Evolutionary conservation across 2,113 vertebrate genomes (phyloP).

Genomic region (Takifugu flavidus): DNA sequence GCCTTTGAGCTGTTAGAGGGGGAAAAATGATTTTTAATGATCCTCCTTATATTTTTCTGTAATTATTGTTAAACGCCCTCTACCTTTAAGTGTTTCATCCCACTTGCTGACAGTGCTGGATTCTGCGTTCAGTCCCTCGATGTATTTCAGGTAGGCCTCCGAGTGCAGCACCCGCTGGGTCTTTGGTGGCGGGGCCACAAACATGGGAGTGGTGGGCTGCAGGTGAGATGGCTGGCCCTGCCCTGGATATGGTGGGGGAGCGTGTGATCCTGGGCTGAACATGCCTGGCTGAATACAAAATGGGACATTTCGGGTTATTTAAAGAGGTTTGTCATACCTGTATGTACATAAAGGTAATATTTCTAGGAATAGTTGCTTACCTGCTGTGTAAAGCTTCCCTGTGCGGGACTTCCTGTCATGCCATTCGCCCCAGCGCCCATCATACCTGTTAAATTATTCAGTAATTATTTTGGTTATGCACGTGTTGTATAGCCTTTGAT

Average conservation of each 20-base stretch:
- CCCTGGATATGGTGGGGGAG: constrained; percentile 93
- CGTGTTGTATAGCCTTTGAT: not conserved
- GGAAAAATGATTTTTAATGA: not conserved
- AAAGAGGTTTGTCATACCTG: not conserved
- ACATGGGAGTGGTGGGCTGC: constrained; percentile 91
- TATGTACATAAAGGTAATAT: not conserved
- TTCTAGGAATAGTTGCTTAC: constrained; percentile 64
- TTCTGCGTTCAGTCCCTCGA: constrained; percentile 92
- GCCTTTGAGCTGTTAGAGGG: constrained; percentile 80
- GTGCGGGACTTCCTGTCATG: constrained; percentile 86
- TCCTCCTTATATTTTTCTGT: no score
- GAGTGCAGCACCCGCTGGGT: constrained; percentile 95
- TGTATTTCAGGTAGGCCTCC: constrained; percentile 97
- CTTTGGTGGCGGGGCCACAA: constrained; percentile 94
- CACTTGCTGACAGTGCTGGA: constrained; percentile 93
- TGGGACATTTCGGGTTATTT: no score
- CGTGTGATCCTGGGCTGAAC: constrained; percentile 86
- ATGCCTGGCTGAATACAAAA: constrained; percentile 81
- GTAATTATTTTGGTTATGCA: no score
- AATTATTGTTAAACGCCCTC: not conserved
- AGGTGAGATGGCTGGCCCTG: constrained; percentile 85
- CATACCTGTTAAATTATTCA: constrained; percentile 78
- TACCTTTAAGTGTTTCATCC: constrained; percentile 96
- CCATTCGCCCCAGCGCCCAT: constrained; percentile 87
- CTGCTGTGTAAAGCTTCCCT: constrained; percentile 89